These are phyloP conservation scores for Mythimna ferrago DNA, from an alignment of 2,888 invertebrate species.

Conservation along the genomic window DNA sequence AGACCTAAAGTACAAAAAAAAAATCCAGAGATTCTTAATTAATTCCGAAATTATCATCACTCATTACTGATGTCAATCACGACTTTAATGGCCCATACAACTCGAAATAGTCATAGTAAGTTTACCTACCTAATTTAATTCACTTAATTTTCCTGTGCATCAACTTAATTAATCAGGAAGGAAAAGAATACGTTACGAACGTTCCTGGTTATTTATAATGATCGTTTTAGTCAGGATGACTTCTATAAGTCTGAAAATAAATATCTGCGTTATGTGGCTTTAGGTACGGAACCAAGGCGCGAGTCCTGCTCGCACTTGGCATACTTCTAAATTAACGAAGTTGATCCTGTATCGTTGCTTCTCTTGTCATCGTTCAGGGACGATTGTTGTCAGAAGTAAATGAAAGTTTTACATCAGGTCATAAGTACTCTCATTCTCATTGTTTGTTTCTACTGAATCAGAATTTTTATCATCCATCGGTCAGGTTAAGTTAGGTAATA, in stretches of 20 bases:
- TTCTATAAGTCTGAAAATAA: background rate
- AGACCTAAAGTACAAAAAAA: too few species aligned
- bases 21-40: too few species aligned
- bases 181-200: background rate
- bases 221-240: background rate
- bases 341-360: background rate
- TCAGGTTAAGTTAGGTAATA: background rate
- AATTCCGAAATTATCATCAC: too few species aligned
- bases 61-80: too few species aligned
- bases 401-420: too few species aligned
- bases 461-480: background rate
- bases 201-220: background rate
- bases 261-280: background rate
- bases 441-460: background rate
- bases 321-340: background rate
- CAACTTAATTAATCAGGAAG: conserved; percentile 4
- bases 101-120: background rate
- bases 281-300: background rate
- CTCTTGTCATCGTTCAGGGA: too few species aligned
- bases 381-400: background rate
- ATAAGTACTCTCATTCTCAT: background rate
- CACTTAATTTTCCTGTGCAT: conserved; percentile 14
- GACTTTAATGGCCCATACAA: background rate
- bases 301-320: background rate
- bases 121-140: background rate